Evolutionary conservation across 2,113 vertebrate genomes (phyloP), one percentile per base, ranked within the genome.

Genomic region (Erpornis zantholeuca): DNA sequence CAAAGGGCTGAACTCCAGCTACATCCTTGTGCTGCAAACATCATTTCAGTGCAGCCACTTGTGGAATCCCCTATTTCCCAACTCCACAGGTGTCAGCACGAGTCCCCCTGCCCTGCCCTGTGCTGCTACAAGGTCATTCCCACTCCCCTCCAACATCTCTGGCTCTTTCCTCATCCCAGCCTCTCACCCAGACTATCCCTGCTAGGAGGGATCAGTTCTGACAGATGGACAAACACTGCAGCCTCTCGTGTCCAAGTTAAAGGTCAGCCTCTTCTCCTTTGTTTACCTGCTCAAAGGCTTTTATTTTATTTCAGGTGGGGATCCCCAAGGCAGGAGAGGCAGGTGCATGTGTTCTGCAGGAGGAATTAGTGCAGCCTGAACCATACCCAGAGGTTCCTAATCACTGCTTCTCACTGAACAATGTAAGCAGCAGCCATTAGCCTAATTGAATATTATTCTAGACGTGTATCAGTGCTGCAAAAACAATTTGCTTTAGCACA

Each of bases 371-470:
- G 75, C 56, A 81, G 82, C 14, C 1, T 80, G 88, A 91, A 52
- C 36, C 52, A 4, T 10, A 11, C 56, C 20, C 63, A 53, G 71
- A 42, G 56, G 54, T n/a, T 90, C 75, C 86, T 44, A 73, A 82
- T 88, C 70, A 59, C 63, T 2, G 5, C 21, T 53, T 50, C 94
- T 82, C 54, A 20, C n/a, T 38, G n/a, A 79, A 47, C 65, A 85
- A 72, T 36, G 78, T 9, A 7, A 82, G 92, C 71, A 90, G 70
- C 87, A 69, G 33, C 88, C 78, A 78, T 93, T 36, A 92, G 35
- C 76, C 90, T 94, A 78, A 95, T 20, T 84, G 68, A 90, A 78
- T 83, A 75, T 94, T 78, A 86, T 75, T 81, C 71, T 71, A 70
- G 63, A 64, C 45, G 76, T 42, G 35, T 49, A 88, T 71, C 90